phyloP scores from a whole-genome alignment of 2,797 vertebrate genomes.

The Lithobates pipiens region DNA sequence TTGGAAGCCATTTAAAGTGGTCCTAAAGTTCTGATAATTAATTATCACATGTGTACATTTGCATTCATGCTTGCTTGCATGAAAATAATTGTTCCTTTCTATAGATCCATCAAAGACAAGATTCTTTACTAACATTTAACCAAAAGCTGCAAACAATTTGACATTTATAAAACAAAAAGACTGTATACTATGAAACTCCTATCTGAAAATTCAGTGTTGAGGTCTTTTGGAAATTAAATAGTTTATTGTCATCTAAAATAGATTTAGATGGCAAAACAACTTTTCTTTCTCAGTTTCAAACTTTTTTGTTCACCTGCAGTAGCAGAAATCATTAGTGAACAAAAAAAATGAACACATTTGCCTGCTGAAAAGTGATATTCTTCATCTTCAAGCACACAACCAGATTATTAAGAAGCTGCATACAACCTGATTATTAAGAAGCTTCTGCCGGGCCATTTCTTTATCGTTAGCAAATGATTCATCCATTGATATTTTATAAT shows the following conservation, averaged over 20 bases:
- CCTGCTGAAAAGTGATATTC: slow-evolving; percentile 55
- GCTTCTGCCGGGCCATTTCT: slow-evolving; percentile 57
- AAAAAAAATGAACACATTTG: slow-evolving; percentile 48
- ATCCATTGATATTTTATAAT: slow-evolving; percentile 62
- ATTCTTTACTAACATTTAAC: no score
- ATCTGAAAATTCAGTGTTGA: no score
- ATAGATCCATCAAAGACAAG: no score
- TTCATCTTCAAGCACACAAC: slow-evolving; percentile 35
- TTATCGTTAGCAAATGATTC: slow-evolving; percentile 60
- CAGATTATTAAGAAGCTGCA: neutral
- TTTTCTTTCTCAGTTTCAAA: slow-evolving; percentile 19
- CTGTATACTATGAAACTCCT: no score
- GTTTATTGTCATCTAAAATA: neutral
- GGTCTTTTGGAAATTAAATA: no score
- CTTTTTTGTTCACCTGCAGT: slow-evolving; percentile 34
- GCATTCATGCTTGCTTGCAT: no score
- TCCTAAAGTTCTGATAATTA: no score
- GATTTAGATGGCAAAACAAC: neutral
- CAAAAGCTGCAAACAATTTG: no score
- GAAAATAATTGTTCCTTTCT: no score
- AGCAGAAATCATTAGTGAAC: slow-evolving; percentile 54
- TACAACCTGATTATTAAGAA: slow-evolving; percentile 59
- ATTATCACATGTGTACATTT: no score
- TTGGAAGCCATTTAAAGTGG: no score
- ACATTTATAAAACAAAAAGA: no score